These are phyloP conservation scores for Phylloscopus collybita DNA, from an alignment of 2,797 vertebrate genomes.

Conservation along the genomic window DNA sequence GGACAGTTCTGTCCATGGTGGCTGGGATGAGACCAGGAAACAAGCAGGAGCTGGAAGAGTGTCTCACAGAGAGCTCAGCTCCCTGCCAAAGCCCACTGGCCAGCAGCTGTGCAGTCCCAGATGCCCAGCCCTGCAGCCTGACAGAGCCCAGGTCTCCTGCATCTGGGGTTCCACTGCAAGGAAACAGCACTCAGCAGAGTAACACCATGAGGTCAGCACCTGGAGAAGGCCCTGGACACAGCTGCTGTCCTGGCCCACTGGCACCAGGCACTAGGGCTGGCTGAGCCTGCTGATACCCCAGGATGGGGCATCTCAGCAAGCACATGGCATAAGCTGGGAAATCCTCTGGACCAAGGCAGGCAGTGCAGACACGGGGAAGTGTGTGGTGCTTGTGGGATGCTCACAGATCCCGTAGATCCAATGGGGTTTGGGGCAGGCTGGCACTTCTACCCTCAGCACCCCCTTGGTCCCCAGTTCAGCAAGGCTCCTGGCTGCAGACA, in stretches of 20 bases:
- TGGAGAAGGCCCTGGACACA: not conserved
- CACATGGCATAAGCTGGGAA: not conserved
- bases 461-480: not conserved
- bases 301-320: not conserved
- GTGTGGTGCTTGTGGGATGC: not conserved
- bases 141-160: not conserved
- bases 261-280: not conserved
- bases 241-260: not conserved
- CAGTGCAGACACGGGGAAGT: not conserved
- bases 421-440: not conserved
- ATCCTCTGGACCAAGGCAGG: not conserved
- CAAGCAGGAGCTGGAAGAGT: not conserved
- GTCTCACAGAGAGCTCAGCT: not conserved
- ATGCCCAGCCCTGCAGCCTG: not conserved
- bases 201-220: accelerated
- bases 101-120: not conserved
- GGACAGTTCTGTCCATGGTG: accelerated
- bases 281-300: not conserved
- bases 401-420: not conserved
- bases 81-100: not conserved
- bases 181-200: not conserved
- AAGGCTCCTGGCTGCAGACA: not conserved
- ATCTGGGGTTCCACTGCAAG: not conserved
- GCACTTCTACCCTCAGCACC: accelerated
- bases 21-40: not conserved